These are phyloP conservation scores for Monochamus saltuarius DNA, from an alignment of 1,140 invertebrate genomes.

Conservation along the genomic window DNA sequence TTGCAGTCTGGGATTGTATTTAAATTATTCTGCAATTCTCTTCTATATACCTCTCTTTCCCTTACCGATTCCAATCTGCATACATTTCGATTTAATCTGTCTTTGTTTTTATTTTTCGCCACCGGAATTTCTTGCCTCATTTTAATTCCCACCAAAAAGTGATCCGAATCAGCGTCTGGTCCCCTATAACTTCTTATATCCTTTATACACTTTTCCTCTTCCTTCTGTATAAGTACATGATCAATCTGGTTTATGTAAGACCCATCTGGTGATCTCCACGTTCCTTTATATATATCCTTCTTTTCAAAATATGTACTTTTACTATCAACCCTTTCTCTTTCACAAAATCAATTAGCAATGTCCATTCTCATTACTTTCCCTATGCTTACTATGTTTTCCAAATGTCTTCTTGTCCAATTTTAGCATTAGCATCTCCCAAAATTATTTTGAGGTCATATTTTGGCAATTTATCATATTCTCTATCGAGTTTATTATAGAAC, in stretches of 20 bases:
- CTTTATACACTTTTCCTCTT: not conserved
- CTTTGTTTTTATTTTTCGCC: too few relatives aligned
- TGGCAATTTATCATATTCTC: not conserved
- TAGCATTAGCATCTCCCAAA: slow-evolving; percentile 15
- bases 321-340: slow-evolving; percentile 26
- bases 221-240: not conserved
- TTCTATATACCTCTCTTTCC: too few relatives aligned
- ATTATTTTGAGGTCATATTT: slow-evolving; percentile 13
- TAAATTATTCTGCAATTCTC: too few relatives aligned
- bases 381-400: slow-evolving; percentile 45
- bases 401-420: slow-evolving; percentile 11
- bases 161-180: not conserved
- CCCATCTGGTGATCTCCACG: slow-evolving; percentile 33
- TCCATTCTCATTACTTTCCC: slow-evolving; percentile 34
- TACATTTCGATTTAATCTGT: too few relatives aligned
- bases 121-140: too few relatives aligned
- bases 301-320: slow-evolving; percentile 29
- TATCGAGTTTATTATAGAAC: slow-evolving; percentile 2
- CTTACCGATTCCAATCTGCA: too few relatives aligned
- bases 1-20: too few relatives aligned
- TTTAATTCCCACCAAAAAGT: not conserved
- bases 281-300: slow-evolving; percentile 33
- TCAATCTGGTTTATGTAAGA: slow-evolving; percentile 14
- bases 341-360: slow-evolving; percentile 28
- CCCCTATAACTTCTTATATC: slow-evolving; percentile 1